These are phyloP conservation scores for Oscheius sp. DNA, from an alignment of 1,140 invertebrate species.

Conservation along the genomic window DNA sequence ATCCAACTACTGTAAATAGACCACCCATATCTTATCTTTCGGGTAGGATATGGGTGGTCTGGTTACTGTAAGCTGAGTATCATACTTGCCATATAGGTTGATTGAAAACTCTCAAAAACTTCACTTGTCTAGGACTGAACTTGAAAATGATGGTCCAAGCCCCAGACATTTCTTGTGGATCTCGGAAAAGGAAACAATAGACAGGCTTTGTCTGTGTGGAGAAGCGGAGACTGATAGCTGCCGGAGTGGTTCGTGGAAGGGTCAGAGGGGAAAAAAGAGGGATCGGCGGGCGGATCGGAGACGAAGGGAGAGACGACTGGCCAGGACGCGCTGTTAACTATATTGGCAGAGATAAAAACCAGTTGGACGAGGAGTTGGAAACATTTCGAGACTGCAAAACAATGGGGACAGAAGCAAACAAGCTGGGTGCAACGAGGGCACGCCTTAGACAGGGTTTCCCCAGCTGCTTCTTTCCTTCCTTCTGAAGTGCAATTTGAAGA, in stretches of 20 bases:
- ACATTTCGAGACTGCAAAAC: conserved; percentile 3
- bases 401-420: neutral
- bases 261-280: neutral
- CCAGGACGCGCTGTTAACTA: neutral
- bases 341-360: conserved; percentile 11
- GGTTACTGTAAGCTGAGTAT: too few species aligned
- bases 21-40: too few species aligned
- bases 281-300: neutral
- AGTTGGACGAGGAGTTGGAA: conserved; percentile 3
- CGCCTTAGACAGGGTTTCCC: neutral
- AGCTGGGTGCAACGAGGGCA: too few species aligned
- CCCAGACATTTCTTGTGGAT: neutral
- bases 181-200: neutral
- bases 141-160: neutral
- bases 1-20: too few species aligned
- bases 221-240: neutral
- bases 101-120: too few species aligned
- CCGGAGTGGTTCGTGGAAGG: neutral
- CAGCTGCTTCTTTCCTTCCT: neutral
- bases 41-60: too few species aligned
- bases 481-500: neutral
- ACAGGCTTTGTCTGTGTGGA: neutral
- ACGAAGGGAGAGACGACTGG: neutral
- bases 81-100: neutral
- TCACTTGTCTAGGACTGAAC: neutral